Evolutionary conservation across 2,888 invertebrate species (phyloP), one percentile per base, ranked within the genome.

Genomic region (Ceramica pisi): DNA sequence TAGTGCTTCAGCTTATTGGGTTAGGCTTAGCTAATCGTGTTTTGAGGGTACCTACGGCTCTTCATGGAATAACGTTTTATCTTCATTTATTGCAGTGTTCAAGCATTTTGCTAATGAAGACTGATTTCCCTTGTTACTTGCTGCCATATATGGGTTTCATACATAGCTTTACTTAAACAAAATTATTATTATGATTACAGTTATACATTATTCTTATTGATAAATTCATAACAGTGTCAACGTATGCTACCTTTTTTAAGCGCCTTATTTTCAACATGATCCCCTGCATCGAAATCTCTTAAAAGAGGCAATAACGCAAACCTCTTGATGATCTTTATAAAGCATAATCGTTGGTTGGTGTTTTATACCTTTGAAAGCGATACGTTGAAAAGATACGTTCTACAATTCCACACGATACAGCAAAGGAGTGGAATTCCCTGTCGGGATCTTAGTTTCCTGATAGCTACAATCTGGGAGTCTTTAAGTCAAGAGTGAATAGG

Each of bases 1-100:
- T 65, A 67, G 41, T 67, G 63, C 50, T 62, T 51, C 44, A 53
- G 67, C 23, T 72, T 44, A 66, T 67, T 61, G 65, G 19, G 48
- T 82, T 71, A 69, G 14, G 23, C 59, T 51, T 55, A 60, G 26
- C 12, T 62, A 19, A 50, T 23, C 41, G 46, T n/a, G 41, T 50
- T 67, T 64, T 50, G 57, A 50, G 26, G 50, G 44, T 35, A 44
- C n/a, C n/a, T n/a, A n/a, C 61, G 56, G n/a, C 62, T 57, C 12
- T 74, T 46, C 16, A 21, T 38, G 2, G n/a, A 65, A 55, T 23
- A 12, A 10, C 21, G 26, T 46, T 46, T 72, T 46, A 46, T 26
- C n/a, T 48, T 6, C 38, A 9, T n/a, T 50, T 16, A 26, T 5
- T 31, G 14, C 38, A n/a, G 50, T 73, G 8, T 23, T 23, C 16